These are phyloP conservation scores for Turnix velox DNA, from an alignment of 2,113 vertebrate genomes.

Conservation along the genomic window DNA sequence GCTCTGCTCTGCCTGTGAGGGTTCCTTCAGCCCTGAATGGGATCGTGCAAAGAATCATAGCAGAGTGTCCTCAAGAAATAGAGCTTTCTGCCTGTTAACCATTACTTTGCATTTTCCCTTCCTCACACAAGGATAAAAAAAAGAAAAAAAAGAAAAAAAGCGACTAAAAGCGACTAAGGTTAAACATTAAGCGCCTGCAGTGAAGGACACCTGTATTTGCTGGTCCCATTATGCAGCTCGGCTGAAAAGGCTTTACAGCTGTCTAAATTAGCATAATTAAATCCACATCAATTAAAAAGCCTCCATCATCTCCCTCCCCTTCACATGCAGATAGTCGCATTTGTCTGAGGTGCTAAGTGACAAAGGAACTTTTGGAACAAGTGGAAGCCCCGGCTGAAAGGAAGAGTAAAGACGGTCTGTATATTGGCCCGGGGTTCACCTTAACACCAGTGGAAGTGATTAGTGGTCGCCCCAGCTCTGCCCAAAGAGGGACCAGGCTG, in stretches of 20 bases:
- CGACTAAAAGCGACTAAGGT: constrained; percentile 71
- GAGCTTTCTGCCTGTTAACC: constrained; percentile 56
- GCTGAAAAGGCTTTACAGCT: constrained; percentile 79
- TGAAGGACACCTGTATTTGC: constrained; percentile 87
- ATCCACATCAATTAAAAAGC: constrained; percentile 91
- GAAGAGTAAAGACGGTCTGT: constrained; percentile 76
- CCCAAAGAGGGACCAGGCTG: constrained; percentile 60
- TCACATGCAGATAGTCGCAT: constrained; percentile 87
- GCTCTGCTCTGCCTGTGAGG: background rate
- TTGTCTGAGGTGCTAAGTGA: constrained; percentile 83
- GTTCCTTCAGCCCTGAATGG: background rate
- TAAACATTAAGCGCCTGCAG: constrained; percentile 78
- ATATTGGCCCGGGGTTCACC: constrained; percentile 78
- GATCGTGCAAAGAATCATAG: background rate
- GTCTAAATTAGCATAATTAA: constrained; percentile 94
- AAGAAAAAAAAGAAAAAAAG: too few species aligned
- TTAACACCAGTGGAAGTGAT: constrained; percentile 73
- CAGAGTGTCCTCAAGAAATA: constrained; percentile 44
- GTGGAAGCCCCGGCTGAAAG: constrained; percentile 73
- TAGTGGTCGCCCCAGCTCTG: constrained; percentile 57
- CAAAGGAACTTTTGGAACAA: constrained; percentile 77
- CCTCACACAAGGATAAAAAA: too few species aligned
- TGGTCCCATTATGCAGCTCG: constrained; percentile 75
- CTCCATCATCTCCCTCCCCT: constrained; percentile 83
- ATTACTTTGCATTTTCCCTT: constrained; percentile 58